Evolutionary conservation across 2,888 invertebrate species (phyloP), one percentile per base, ranked within the genome.

Genomic region (Pecten maximus): DNA sequence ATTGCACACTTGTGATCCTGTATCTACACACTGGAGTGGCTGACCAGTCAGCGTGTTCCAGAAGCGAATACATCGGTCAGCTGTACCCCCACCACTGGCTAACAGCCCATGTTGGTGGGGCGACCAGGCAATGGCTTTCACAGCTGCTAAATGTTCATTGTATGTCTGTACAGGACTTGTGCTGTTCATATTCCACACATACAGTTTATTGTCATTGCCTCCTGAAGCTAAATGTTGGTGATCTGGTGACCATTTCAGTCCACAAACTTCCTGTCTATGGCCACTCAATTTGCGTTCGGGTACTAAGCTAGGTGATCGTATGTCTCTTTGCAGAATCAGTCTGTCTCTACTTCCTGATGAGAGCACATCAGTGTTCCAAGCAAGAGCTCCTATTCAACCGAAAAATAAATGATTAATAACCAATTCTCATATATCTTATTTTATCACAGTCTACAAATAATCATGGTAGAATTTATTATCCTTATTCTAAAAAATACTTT

Each of bases 31-130:
- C 97, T 99, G 99, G 98, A 99, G 98, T 1, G 99, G 99, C 97
- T 99, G 99, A 15, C 99, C 99, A 0, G 99, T 99, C 93, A 99
- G 97, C 0, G 99, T 99, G 97, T 99, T 99, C 99, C 99, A 99
- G 97, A 99, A 99, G 39, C 99, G 97, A 93, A 99, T 99, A 96
- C 99, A 99, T 40, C 99, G 97, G 97, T 99, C 99, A 0, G 99
- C 99, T 0, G 99, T 99, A n/a, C 99, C 99, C n/a, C 99, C 99
- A 87, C 99, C 99, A 74, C 98, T 98, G 0, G 99, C 99, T 92
- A 99, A 97, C 89, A 99, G 97, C 0, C 99, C 99, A 97, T 99
- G 99, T 97, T 99, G 99, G 97, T 99, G 99, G 0, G 99, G 99
- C 1, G 99, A 99, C 99, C 99, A 99, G 40, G 99, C 99, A 94